Base-by-base conservation (phyloP, 2,797 vertebrate species). In the Merluccius polli region DNA sequence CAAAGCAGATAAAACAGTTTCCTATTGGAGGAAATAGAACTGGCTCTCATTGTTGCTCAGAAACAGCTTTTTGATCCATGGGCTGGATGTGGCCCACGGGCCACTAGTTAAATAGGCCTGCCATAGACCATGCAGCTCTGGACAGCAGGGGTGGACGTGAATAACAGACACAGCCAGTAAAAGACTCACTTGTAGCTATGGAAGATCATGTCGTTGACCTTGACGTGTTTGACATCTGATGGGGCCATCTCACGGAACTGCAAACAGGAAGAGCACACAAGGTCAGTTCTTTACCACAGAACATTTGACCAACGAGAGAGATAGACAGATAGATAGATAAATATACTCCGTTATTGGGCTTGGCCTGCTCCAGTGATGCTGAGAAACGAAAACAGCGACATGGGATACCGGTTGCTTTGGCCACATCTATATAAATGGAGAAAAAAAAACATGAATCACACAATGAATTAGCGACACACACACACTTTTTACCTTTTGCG, bases 211-310 rank as follows among this genome's bases (percentile, higher is more conserved):
- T 95, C 95, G 0, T 94, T 95, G 79, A 98, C 95, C 0, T 91
- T 92, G 2, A 69, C 75, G 0, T 98, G 96, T 21, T 94, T 93
- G 1, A 73, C 86, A 35, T 91, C 84, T 5, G 93, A 93, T 0
- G 93, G 92, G 0, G 79, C 90, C 95, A 97, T 96, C 80, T 97
- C 95, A 15, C 96, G 94, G 82, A 96, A 97, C 96, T 97, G 87
- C 0, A 7, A 75, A 32, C 27, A 32, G 31, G 31, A 32, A 69
- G 67, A 32, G 67, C 29, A 69, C 29, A 69, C 29, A 69, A 69
- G 31, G 29, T 30, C 67, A 29, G 52, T 52, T 52, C n/a, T 63
- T 63, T 1, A 1, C n/a, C 13, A 15, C 3, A 8, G 7, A 63
- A 63, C 52, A 9, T 63, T 63, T 11, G 0, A 63, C 52, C 52